Evolutionary conservation across 1,140 invertebrate genomes (phyloP), one percentile per base, ranked within the genome.

Genomic region (Tribolium castaneum): DNA sequence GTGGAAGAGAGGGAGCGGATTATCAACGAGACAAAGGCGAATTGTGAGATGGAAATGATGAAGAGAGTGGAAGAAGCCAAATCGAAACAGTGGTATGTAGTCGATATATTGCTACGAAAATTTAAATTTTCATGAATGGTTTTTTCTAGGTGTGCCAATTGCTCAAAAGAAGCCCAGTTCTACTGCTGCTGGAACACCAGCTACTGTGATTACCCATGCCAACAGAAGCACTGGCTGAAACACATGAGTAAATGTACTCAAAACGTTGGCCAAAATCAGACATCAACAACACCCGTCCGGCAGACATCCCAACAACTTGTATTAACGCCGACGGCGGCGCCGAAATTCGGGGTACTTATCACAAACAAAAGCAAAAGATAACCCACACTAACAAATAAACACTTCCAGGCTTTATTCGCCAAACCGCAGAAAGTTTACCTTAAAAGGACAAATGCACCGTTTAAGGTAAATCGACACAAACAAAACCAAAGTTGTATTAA

Each of bases 171-270:
- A 87, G 95, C 96, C 0, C 91, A 95, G 78, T 96, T 96, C 85
- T 97, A 96, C 87, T 98, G 96, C 84, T 98, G 96, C 83, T 98
- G 96, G 96, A 98, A 97, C 87, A 97, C 96, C 0, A 93, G 95
- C 34, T 98, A 98, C 85, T 98, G 96, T 86, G 93, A 94, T 88
- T 94, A 95, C 86, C 89, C 92, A 2, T 98, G 96, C 83, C 95
- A 96, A 85, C 88, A 91, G 73, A 88, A 90, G 78, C 92, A 94
- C 84, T 94, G 93, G 93, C 74, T 88, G 0, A 85, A 85, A 6
- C 93, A 94, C 83, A 90, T 87, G 83, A 80, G 84, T 13, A 86
- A 84, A 74, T 86, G 85, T 78, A 83, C 84, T 6, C 85, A 86
- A 79, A 78, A 76, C 30, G 54, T 71, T 6, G 80, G 76, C 49